A percentile compares a stretch with the other conserved stretches of the same genome.
Conservation (phyloP, 2,888 invertebrate species). For the Pollenia griseotomentosa region DNA sequence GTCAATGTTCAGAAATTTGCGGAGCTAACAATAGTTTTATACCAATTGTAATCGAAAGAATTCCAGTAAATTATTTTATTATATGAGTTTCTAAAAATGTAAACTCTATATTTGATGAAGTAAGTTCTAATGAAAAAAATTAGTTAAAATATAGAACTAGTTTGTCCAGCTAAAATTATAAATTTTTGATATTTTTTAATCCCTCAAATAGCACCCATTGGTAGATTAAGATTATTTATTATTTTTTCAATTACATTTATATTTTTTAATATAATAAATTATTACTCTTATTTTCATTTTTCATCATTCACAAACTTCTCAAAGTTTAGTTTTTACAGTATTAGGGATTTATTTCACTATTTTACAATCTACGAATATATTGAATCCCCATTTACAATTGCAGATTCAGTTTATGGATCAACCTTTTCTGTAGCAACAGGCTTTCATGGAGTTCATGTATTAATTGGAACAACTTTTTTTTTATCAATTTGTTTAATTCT, state of each 20-base stretch:
- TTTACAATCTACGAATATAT: neutral
- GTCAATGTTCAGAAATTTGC: too few relatives aligned
- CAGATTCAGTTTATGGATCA: neutral
- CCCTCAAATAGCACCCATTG: slow-evolving; percentile 88
- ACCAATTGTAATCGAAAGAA: too few relatives aligned
- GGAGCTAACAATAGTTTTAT: too few relatives aligned
- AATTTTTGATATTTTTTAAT: slow-evolving; percentile 87
- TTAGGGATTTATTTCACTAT: slow-evolving; percentile 1
- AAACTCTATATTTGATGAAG: slow-evolving; percentile 86
- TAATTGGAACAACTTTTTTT: too few relatives aligned
- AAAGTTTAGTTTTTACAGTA: slow-evolving; percentile 4
- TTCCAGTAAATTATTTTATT: too few relatives aligned
- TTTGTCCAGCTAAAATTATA: slow-evolving; percentile 89
- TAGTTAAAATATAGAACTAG: slow-evolving; percentile 87
- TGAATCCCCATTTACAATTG: neutral
- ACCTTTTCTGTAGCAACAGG: neutral
- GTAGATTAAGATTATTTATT: slow-evolving; percentile 84
- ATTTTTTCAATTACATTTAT: slow-evolving; percentile 84
- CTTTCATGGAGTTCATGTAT: too few relatives aligned
- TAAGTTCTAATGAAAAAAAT: slow-evolving; percentile 87
- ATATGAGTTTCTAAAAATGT: slow-evolving; percentile 85
- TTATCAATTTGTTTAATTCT: too few relatives aligned
- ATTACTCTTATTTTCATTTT: slow-evolving; percentile 84
- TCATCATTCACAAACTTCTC: neutral
- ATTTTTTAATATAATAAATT: slow-evolving; percentile 86